These are phyloP conservation scores for Oasisia sp. DNA, from an alignment of 2,888 invertebrate species.

Conservation along the genomic window DNA sequence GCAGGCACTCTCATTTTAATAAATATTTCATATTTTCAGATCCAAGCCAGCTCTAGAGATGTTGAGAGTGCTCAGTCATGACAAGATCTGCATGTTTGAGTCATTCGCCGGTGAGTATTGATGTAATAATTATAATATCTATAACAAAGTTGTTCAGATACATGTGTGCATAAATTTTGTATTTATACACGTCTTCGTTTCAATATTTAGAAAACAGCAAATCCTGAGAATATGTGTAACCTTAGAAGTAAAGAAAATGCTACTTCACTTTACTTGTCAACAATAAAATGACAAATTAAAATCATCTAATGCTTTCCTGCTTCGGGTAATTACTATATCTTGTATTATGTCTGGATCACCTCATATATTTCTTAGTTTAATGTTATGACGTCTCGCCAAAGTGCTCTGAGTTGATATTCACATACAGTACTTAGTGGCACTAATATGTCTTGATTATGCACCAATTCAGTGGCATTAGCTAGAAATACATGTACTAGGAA, in stretches of 20 bases:
- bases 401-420: too few species aligned
- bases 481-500: too few species aligned
- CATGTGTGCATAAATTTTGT: too few species aligned
- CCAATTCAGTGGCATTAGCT: too few species aligned
- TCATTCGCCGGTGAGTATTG: background rate
- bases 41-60: background rate
- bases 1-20: background rate
- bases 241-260: too few species aligned
- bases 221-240: too few species aligned
- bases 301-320: background rate
- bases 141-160: background rate
- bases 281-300: background rate
- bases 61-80: background rate
- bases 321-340: background rate
- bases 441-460: too few species aligned
- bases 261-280: too few species aligned
- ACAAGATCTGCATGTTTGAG: slow-evolving; percentile 17
- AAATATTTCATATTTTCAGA: background rate
- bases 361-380: background rate
- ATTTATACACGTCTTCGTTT: too few species aligned
- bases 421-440: too few species aligned
- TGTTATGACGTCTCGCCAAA: background rate
- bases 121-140: background rate
- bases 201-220: too few species aligned
- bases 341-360: background rate